Evolutionary conservation across 2,113 vertebrate genomes (phyloP), one percentile per base, ranked within the genome.

Genomic region (Ageneiosus marmoratus): DNA sequence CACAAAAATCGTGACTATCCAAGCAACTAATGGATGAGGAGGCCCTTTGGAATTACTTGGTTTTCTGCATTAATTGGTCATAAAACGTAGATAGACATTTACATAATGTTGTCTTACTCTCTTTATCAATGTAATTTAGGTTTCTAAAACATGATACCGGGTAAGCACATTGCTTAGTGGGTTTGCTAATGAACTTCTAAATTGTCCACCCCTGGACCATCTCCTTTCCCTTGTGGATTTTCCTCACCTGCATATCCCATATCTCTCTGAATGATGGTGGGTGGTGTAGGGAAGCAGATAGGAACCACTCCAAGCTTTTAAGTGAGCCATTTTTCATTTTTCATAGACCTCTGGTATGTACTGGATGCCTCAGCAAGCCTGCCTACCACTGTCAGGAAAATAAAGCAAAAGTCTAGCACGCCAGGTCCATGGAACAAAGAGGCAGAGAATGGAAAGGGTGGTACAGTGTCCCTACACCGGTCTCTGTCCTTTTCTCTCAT

Each of bases 361-460:
- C 56, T 79, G 79, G 75, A 81, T 86, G 67, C 50, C 27, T 65
- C 79, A 84, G 82, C 85, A 84, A 81, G 60, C 69, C 58, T 69
- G 74, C 72, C 75, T 67, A 79, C 55, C 82, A 60, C 60, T 83
- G 60, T 32, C 44, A 78, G 22, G 15, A 50, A 82, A 48, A 83
- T 24, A 77, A 69, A 80, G 79, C 81, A 60, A 80, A 27, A 56
- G 50, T 55, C 69, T 41, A 86, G 82, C 34, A 75, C 51, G 77
- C 72, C 80, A 88, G 87, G 75, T 87, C 37, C 20, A 44, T 70
- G 67, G 67, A 70, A 44, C 67, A 91, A 90, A 88, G 77, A 80
- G 58, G 65, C 60, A 44, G 67, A 24, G 11, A 22, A 87, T 89
- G 76, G 58, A 53, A 79, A 44, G 51, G 37, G 55, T 80, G 81